Evolutionary conservation across 2,797 vertebrate species (phyloP), one percentile per base, ranked within the genome.

Genomic region (Rhabdomys pumilio): DNA sequence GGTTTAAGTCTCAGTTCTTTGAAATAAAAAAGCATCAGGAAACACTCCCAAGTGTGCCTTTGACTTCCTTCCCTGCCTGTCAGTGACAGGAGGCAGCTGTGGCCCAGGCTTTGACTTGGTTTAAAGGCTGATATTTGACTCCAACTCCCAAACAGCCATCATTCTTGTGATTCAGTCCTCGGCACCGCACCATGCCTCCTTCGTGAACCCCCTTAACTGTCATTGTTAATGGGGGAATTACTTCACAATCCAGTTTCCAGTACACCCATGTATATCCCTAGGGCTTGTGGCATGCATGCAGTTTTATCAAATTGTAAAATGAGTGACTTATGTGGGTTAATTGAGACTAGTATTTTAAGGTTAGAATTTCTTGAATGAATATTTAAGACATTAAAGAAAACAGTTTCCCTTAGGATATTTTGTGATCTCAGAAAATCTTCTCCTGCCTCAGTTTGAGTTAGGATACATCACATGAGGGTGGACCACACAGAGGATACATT

Each of bases 71-170:
- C 97, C 94, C 95, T 96, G 96, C 86, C 69, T 97, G 47, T 6
- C 95, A 77, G 92, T 98, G 98, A 98, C 97, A 98, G 97, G 97
- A 98, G 98, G 98, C 98, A 99, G 98, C 98, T 98, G 98, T n/a
- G 91, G 0, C 1, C 17, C 44, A 97, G 97, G 75, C 65, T 96
- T 97, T 97, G 95, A 97, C 98, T 98, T 95, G 59, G 85, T 96
- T 97, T 96, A 97, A 97, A 98, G 97, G 96, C 91, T 97, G 97
- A 97, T 94, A 96, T 89, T 3, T 84, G 96, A 97, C 97, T 98
- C 98, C 97, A 94, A 97, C 57, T 67, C 96, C 80, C 98, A 98
- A 98, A 94, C 97, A 90, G 96, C 97, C 96, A 97, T 98, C 95
- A 80, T 92, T 98, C 98, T 97, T 98, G 98, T 94, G 98, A 98